These are phyloP conservation scores for Vanacampus margaritifer DNA, from an alignment of 2,113 vertebrate species.

Conservation along the genomic window DNA sequence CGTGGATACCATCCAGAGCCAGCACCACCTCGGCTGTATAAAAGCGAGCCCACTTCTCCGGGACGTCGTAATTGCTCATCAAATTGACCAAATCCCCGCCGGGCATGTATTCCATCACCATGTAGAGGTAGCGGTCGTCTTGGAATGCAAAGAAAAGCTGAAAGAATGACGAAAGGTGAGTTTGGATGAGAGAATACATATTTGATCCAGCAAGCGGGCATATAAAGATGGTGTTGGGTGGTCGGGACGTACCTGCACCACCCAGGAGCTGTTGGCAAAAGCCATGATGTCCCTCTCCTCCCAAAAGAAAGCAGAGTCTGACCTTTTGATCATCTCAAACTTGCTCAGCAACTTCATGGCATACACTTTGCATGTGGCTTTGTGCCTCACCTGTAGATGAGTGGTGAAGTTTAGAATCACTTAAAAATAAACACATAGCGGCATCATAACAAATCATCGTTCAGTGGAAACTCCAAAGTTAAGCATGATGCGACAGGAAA, in stretches of 20 bases:
- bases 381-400: constrained; percentile 88
- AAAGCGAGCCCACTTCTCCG: constrained; percentile 98
- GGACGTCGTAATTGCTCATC: constrained; percentile 99
- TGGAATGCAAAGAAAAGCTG: constrained; percentile 98
- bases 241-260: constrained; percentile 84
- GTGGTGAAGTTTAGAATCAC: not conserved
- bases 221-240: not conserved
- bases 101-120: constrained; percentile 99
- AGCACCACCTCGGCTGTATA: constrained; percentile 98
- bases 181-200: not conserved
- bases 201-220: not conserved
- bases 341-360: constrained; percentile 99
- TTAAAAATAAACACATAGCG: not conserved
- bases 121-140: constrained; percentile 97
- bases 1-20: constrained; percentile 94
- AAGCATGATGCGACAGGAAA: not conserved
- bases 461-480: not conserved
- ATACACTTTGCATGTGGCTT: constrained; percentile 90
- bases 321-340: constrained; percentile 99
- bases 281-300: constrained; percentile 99
- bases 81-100: constrained; percentile 96
- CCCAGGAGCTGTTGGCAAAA: constrained; percentile 96
- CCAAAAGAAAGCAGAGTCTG: constrained; percentile 99
- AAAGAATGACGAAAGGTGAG: not conserved
- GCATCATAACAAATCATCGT: not conserved